Evolutionary conservation across 1,140 invertebrate genomes (phyloP).

Genomic region (Pseudomyrmex flavicornis): DNA sequence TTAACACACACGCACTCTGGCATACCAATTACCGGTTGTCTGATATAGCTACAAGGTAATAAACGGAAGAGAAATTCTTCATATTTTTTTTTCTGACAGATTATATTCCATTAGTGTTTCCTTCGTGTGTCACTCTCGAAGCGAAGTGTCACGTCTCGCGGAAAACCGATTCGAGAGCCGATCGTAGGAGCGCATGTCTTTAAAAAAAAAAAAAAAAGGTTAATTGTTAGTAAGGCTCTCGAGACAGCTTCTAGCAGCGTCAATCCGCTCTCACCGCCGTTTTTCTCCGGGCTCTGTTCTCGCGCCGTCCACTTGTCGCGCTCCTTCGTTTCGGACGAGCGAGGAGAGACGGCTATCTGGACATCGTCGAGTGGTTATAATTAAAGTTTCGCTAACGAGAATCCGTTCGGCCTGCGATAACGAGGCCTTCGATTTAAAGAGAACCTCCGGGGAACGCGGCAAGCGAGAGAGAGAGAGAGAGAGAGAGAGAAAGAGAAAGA

Average conservation of each 20-base stretch:
- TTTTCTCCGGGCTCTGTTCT: conserved; percentile 31
- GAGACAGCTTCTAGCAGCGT: conserved; percentile 34
- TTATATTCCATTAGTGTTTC: conserved; percentile 1
- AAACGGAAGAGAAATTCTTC: not conserved
- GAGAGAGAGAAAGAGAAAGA: too few species aligned
- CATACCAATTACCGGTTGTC: conserved; percentile 17
- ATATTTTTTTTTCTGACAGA: conserved; percentile 9
- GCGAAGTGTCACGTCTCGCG: conserved; percentile 20
- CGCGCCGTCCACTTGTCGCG: conserved; percentile 39
- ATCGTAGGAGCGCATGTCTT: conserved; percentile 8
- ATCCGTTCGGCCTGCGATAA: conserved; percentile 73
- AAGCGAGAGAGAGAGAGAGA: conserved; percentile 17
- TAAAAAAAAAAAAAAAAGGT: conserved; percentile 31
- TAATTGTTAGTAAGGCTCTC: conserved; percentile 66
- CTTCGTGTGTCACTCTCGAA: not conserved
- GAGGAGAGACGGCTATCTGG: conserved; percentile 63
- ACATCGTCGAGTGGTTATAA: conserved; percentile 71
- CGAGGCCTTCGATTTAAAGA: conserved; percentile 76
- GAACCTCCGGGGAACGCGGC: conserved; percentile 50
- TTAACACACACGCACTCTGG: not conserved
- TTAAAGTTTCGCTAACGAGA: conserved; percentile 77
- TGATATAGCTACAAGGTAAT: not conserved
- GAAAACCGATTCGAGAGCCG: not conserved
- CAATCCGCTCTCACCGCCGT: conserved; percentile 40
- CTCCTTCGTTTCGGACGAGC: conserved; percentile 33